phyloP scores from a whole-genome alignment of 1,140 invertebrate species.

The Plectrocnemia conspersa region DNA sequence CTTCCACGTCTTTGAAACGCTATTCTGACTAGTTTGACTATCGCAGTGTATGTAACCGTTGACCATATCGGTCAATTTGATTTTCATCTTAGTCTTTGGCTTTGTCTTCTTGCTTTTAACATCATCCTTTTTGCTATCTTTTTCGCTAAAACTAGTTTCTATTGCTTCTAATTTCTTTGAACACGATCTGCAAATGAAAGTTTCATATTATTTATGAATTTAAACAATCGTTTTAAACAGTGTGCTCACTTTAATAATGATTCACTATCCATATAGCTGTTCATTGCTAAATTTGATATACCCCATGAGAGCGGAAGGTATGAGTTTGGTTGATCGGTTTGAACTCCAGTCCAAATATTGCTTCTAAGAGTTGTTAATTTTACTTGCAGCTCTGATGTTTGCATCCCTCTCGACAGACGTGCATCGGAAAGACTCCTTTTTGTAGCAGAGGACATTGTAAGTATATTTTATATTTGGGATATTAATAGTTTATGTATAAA shows the following conservation, averaged over 20 bases:
- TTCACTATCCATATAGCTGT: conserved; percentile 53
- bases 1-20: conserved; percentile 46
- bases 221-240: not conserved
- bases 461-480: conserved; percentile 12
- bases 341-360: conserved; percentile 56
- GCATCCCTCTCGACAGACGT: conserved; percentile 38
- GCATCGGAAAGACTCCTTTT: conserved; percentile 43
- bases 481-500: conserved; percentile 17
- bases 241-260: conserved; percentile 47
- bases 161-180: conserved; percentile 55
- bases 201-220: not conserved
- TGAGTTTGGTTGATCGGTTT: conserved; percentile 41
- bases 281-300: conserved; percentile 52
- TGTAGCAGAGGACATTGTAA: conserved; percentile 8
- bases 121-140: conserved; percentile 45
- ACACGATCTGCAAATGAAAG: conserved; percentile 44
- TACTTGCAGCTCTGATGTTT: conserved; percentile 51
- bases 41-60: conserved; percentile 42
- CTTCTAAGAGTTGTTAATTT: conserved; percentile 54
- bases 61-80: conserved; percentile 44
- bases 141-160: conserved; percentile 39
- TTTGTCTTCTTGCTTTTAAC: conserved; percentile 51
- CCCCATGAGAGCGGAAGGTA: conserved; percentile 57
- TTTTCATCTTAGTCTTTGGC: conserved; percentile 45
- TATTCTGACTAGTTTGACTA: conserved; percentile 39